These are phyloP conservation scores for Acanthoscelides obtectus DNA, from an alignment of 2,888 invertebrate species.

Conservation along the genomic window DNA sequence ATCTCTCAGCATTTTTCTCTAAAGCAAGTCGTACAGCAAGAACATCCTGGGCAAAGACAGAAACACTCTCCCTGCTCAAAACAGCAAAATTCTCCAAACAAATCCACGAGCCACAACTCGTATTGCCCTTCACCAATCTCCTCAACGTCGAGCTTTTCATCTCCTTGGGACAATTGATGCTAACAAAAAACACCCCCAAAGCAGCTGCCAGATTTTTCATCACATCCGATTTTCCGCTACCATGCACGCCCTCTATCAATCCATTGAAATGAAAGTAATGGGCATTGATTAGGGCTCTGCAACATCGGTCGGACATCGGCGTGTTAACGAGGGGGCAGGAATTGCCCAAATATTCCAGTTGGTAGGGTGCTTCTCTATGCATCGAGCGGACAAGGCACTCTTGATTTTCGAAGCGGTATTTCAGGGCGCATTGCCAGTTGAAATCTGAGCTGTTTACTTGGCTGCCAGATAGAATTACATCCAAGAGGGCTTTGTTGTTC, in stretches of 20 bases:
- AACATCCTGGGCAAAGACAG: constrained; percentile 75
- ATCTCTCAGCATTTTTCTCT: constrained; percentile 55
- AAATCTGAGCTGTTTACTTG: constrained; percentile 59
- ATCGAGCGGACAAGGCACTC: constrained; percentile 63
- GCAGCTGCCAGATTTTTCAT: constrained; percentile 85
- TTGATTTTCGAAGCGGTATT: constrained; percentile 65
- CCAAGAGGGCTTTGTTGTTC: constrained; percentile 68
- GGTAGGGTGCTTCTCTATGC: constrained; percentile 67
- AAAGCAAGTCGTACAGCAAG: constrained; percentile 69
- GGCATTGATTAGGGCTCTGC: constrained; percentile 73
- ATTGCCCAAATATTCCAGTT: constrained; percentile 81
- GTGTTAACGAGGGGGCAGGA: constrained; percentile 65
- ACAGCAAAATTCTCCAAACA: constrained; percentile 81
- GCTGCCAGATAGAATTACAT: constrained; percentile 57
- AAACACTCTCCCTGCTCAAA: constrained; percentile 72
- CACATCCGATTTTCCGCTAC: constrained; percentile 83
- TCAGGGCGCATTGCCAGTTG: constrained; percentile 74
- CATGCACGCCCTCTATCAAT: constrained; percentile 72
- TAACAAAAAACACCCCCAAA: constrained; percentile 55
- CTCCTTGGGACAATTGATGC: constrained; percentile 79
- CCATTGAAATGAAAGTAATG: constrained; percentile 74
- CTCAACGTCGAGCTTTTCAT: constrained; percentile 49
- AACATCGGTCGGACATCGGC: constrained; percentile 69
- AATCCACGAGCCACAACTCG: constrained; percentile 76
- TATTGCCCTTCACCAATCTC: constrained; percentile 73